Evolutionary conservation across 2,888 invertebrate species (phyloP), one percentile per base, ranked within the genome.

Genomic region (Napeogenes inachia): DNA sequence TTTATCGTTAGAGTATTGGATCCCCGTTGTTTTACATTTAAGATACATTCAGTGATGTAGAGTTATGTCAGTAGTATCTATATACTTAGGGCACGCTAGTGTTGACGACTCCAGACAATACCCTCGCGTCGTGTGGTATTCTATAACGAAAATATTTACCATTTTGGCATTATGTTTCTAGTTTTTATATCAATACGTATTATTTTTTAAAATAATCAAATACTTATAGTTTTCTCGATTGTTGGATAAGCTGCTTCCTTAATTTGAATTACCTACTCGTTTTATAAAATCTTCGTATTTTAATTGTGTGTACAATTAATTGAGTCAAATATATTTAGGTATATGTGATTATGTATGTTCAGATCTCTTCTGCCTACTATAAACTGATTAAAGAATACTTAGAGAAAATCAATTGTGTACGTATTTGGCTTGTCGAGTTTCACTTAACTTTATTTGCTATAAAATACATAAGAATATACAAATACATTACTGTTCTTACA

Each of bases 51-150:
- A 38, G 42, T 56, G 21, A 47, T 42, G 6, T 33, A 46, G 46
- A 46, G 6, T 13, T 35, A 13, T 54, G 13, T 35, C 35, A 32
- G 4, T n/a, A 35, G n/a, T 54, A 10, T 54, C 13, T 33, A 54
- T 33, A 38, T 35, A 54, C 4, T 57, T 53, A 33, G 50, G 38
- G 53, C 21, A 42, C 33, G 56, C 35, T 45, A 10, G 45, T 42
- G 38, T 54, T 38, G 35, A 59, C 61, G 53, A 59, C 59, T 61
- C 50, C 42, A 60, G 57, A 65, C 61, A 66, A 59, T 63, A 54
- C 50, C 12, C 46, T 56, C 54, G 56, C 59, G 42, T 45, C 46
- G 46, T 54, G 35, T 30, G n/a, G 45, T 33, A 57, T 55, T 45
- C 54, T 13, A 47, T 47, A 32, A 58, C 60, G 21, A 60, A 53